Conservation (phyloP, 2,113 vertebrate genomes). For the Malurus melanocephalus region DNA sequence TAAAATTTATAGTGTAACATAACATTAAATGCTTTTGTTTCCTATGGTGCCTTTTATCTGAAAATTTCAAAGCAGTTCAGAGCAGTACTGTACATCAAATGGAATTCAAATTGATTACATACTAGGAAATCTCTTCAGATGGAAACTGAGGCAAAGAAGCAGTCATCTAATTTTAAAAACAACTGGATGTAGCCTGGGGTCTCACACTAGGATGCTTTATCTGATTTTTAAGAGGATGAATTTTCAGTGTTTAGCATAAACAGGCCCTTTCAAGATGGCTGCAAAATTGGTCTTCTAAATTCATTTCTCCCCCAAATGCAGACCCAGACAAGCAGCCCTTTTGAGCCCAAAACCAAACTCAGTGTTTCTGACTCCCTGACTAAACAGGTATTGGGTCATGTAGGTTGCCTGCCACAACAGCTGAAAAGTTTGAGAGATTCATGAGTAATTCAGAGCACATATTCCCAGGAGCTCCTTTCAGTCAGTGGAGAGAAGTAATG, state of each 20-base stretch:
- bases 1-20: conserved; percentile 32
- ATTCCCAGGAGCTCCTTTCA: not conserved
- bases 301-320: not conserved
- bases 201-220: not conserved
- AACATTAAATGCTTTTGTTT: conserved; percentile 19
- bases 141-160: conserved; percentile 20
- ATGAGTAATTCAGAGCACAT: not conserved
- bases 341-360: not conserved
- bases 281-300: not conserved
- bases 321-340: not conserved
- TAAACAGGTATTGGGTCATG: not conserved
- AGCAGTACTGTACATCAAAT: conserved; percentile 6
- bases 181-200: not conserved
- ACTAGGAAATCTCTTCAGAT: not conserved
- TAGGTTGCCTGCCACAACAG: not conserved
- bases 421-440: not conserved
- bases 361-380: not conserved
- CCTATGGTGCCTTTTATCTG: conserved; percentile 29
- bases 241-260: not conserved
- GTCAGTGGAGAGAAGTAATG: not conserved
- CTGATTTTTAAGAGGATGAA: not conserved
- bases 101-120: not conserved
- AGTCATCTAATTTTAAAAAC: not conserved
- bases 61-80: conserved; percentile 41
- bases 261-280: not conserved